Conservation (phyloP, 2,797 vertebrate species). For the Heteromormyrus szaboi region DNA sequence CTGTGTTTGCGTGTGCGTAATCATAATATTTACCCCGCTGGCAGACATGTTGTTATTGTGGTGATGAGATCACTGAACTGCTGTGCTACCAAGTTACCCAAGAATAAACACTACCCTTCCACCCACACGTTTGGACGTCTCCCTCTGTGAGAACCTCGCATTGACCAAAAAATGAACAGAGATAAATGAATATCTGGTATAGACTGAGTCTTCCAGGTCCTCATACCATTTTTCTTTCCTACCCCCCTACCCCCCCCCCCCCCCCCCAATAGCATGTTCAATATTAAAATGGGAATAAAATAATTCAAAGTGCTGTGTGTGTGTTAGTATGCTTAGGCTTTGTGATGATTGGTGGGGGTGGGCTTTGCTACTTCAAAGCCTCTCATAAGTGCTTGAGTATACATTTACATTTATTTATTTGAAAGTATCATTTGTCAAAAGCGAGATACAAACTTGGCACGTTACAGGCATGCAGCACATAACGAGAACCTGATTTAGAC, state of each 20-base stretch:
- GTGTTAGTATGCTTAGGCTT: neutral
- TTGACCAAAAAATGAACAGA: neutral
- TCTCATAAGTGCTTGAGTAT: neutral
- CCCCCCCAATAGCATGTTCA: neutral
- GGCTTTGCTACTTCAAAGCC: neutral
- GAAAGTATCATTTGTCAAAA: neutral
- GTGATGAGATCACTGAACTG: neutral
- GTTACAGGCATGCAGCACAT: neutral
- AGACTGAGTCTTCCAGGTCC: neutral
- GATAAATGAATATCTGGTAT: neutral
- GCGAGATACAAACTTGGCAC: neutral
- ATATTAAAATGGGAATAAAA: neutral
- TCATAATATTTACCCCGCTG: slow-evolving; percentile 23
- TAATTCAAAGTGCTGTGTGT: neutral
- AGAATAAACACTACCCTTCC: neutral
- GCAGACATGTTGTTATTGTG: slow-evolving; percentile 18
- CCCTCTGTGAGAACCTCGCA: neutral
- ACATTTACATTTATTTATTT: neutral
- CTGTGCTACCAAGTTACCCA: slow-evolving; percentile 5
- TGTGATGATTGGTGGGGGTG: neutral
- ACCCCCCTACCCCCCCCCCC: too few relatives aligned
- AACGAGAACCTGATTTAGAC: neutral
- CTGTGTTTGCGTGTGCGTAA: slow-evolving; percentile 9
- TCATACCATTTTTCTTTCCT: neutral
- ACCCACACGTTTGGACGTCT: neutral